Evolutionary conservation across 2,797 vertebrate genomes (phyloP).

Genomic region (Thripadectes ignobilis): DNA sequence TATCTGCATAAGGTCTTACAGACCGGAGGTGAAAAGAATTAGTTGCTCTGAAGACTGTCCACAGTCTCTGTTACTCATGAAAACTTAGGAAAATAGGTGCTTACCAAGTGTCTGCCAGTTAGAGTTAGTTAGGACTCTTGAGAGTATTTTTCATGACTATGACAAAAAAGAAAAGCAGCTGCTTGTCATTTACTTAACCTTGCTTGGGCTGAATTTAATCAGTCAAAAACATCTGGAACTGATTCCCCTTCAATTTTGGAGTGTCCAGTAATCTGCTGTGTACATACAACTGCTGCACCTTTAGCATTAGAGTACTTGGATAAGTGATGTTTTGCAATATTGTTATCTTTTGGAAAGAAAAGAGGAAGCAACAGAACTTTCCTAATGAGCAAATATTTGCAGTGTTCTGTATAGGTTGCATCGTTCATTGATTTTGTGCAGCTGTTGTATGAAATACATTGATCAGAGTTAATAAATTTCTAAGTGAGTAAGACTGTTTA

Average conservation of each 20-base stretch:
- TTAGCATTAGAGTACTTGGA: not conserved
- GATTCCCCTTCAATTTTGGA: constrained; percentile 28
- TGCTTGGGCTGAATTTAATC: constrained; percentile 13
- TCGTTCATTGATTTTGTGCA: constrained; percentile 9
- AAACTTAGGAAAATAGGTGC: not conserved
- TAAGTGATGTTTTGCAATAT: constrained; percentile 19
- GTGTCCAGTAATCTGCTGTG: constrained; percentile 4
- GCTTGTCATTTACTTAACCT: constrained; percentile 55
- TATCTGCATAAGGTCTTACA: not conserved
- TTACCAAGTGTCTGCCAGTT: not conserved
- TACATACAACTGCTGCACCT: not conserved
- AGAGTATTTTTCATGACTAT: not conserved
- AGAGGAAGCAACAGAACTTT: constrained; percentile 32
- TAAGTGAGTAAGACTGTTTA: not conserved
- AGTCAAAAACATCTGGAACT: constrained; percentile 50
- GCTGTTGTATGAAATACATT: constrained; percentile 34
- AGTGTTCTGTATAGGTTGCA: not conserved
- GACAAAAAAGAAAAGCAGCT: constrained; percentile 15
- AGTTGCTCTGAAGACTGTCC: not conserved
- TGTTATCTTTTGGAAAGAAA: constrained; percentile 32
- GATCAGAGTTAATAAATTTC: constrained; percentile 45
- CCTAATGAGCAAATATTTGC: constrained; percentile 43
- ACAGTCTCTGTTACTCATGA: not conserved
- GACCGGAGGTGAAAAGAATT: not conserved
- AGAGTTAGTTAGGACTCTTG: not conserved